Base-by-base conservation (phyloP, 2,797 vertebrate species). In the Enteromius paludinosus region DNA sequence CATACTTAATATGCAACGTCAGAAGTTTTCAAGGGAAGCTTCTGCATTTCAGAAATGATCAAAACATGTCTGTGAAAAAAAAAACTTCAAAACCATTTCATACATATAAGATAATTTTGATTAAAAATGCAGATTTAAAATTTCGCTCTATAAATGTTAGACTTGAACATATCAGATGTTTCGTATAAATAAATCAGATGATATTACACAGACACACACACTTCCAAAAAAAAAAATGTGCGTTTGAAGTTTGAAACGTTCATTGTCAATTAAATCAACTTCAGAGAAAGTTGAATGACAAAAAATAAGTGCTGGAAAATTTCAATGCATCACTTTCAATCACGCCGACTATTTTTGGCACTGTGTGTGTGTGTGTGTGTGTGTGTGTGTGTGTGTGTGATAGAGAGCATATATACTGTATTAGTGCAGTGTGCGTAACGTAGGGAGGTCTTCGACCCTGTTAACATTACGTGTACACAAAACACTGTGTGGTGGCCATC, bases 381-480 rank as follows among this genome's bases (percentile, higher is more conserved):
- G n/a, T n/a, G n/a, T n/a, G n/a, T n/a, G n/a, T n/a, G 61, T 66
- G 28, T 66, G 54, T 78, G n/a, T 78, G 61, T 70, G 65, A 4
- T 41, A 35, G 52, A 65, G 74, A 64, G 61, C 28, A 17, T n/a
- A 14, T 78, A 38, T 68, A 45, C 23, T 49, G 43, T n/a, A 35
- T 66, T n/a, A 23, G 56, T 56, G 74, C 79, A 49, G 65, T 81
- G 74, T 71, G 62, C 78, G 33, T 74, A 59, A 75, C 43, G 78
- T 56, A 81, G 81, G 68, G 77, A 79, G 83, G 78, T 83, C 83
- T 83, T 85, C 78, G 84, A 88, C 70, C 76, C 87, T 65, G 84
- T 83, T 84, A 86, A 92, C 90, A 90, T 89, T 86, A 88, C 84
- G 83, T 89, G 83, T 90, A 90, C 88, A 92, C 86, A 91, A 88